phyloP scores from a whole-genome alignment of 2,888 invertebrate species.

The Pegoplata infirma region DNA sequence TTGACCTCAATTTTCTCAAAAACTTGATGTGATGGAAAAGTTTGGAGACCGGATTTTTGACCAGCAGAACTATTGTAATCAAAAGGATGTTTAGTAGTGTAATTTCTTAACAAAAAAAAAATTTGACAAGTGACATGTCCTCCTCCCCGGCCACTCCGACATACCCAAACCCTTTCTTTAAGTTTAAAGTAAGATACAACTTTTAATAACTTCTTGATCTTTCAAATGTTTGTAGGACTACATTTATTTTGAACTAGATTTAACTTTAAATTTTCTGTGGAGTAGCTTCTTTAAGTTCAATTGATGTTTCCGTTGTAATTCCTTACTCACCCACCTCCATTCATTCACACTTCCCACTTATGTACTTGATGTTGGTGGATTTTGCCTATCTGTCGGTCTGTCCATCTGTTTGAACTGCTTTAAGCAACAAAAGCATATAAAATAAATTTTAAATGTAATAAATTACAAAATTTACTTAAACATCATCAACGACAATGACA shows the following conservation, averaged over 20 bases:
- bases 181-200: no score
- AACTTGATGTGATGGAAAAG: no score
- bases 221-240: neutral
- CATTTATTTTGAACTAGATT: neutral
- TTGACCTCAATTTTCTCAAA: no score
- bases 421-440: slow-evolving; percentile 30
- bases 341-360: neutral
- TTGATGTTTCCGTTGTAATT: slow-evolving; percentile 51
- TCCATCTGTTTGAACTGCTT: slow-evolving; percentile 26
- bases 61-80: no score
- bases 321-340: neutral
- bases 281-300: slow-evolving; percentile 30
- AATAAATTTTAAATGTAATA: slow-evolving; percentile 10
- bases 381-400: neutral
- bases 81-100: no score
- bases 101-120: no score
- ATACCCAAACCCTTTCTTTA: no score
- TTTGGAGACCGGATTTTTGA: no score
- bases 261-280: neutral
- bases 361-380: neutral
- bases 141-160: no score
- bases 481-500: neutral
- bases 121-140: no score
- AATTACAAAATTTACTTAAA: slow-evolving; percentile 5
- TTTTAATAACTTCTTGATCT: no score